A percentile compares a stretch with the other conserved stretches of the same genome.
These are phyloP conservation scores for Periophthalmus modestus DNA, from an alignment of 2,113 vertebrate species.

Conservation along the genomic window DNA sequence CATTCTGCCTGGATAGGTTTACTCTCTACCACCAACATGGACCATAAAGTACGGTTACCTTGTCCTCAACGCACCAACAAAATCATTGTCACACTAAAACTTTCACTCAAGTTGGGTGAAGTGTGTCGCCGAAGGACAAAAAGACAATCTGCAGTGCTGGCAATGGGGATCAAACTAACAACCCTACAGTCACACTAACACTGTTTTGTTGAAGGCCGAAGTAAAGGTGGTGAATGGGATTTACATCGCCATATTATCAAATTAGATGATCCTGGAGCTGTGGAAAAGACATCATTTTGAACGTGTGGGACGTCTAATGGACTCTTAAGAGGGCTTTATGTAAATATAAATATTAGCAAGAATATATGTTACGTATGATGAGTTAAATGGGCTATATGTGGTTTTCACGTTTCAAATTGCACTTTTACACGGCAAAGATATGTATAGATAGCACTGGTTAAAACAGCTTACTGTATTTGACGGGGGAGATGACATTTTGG, in stretches of 20 bases:
- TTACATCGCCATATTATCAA: conserved; percentile 12
- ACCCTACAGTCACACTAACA: conserved; percentile 29
- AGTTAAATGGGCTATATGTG: not conserved
- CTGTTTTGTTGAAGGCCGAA: not conserved
- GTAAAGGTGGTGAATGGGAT: not conserved
- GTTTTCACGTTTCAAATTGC: not conserved
- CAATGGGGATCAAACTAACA: conserved; percentile 10
- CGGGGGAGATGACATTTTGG: too few relatives aligned
- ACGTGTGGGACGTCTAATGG: not conserved
- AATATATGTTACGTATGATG: not conserved
- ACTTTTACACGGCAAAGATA: not conserved
- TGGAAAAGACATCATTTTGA: conserved; percentile 31
- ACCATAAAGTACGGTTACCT: not conserved
- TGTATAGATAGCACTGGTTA: not conserved
- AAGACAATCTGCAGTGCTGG: not conserved
- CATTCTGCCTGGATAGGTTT: not conserved
- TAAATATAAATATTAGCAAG: conserved; percentile 2
- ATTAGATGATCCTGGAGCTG: conserved; percentile 21
- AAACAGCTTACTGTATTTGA: not conserved
- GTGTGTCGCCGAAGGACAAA: not conserved
- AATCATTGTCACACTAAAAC: not conserved
- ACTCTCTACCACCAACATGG: not conserved
- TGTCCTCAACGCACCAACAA: not conserved
- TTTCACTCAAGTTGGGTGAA: not conserved
- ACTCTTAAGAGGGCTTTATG: not conserved